Base-by-base conservation (phyloP, 2,113 vertebrate genomes). In the Tupaia tana region DNA sequence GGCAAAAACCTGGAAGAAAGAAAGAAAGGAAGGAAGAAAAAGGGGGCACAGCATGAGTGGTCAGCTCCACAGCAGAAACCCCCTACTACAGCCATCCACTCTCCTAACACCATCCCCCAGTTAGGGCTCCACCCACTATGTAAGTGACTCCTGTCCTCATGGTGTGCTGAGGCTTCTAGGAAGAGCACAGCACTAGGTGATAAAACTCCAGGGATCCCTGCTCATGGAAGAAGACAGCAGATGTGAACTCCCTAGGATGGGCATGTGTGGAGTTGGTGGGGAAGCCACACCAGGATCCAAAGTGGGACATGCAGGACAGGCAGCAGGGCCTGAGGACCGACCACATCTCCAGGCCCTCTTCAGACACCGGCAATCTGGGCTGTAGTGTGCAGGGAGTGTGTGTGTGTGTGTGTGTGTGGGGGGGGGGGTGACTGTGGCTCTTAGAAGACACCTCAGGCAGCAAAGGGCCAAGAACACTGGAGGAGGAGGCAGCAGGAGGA, bases 141-240 rank as follows among this genome's bases (percentile, higher is more conserved):
- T 43, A 52, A 92, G 95, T 27, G n/a, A n/a, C 56, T 56, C 61
- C 71, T 70, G 81, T 77, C n/a, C 89, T 82, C 9, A 54, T 8
- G 5, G 9, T 66, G 16, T 90, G 43, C 71, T 20, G 9, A 63
- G 89, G 73, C 59, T 14, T 81, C 9, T 27, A 73, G 78, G 66
- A 90, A 87, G 80, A 67, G 34, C 59, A n/a, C 29, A 25, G n/a
- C 9, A 20, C 78, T 7, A 0, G 22, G 16, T 83, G 3, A 58
- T 9, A 70, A 71, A 83, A 8, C 63, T 16, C 56, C 52, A 64
- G 19, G 67, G 80, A 61, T 11, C 20, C 27, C 29, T 0, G 16
- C 34, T 43, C 61, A 69, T 71, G 80, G 64, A 20, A 54, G 59
- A 56, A 74, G 71, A 83, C 88, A 84, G 82, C 9, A 20, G 80